phyloP scores from a whole-genome alignment of 2,113 vertebrate species.

The Mionectes macconnelli region DNA sequence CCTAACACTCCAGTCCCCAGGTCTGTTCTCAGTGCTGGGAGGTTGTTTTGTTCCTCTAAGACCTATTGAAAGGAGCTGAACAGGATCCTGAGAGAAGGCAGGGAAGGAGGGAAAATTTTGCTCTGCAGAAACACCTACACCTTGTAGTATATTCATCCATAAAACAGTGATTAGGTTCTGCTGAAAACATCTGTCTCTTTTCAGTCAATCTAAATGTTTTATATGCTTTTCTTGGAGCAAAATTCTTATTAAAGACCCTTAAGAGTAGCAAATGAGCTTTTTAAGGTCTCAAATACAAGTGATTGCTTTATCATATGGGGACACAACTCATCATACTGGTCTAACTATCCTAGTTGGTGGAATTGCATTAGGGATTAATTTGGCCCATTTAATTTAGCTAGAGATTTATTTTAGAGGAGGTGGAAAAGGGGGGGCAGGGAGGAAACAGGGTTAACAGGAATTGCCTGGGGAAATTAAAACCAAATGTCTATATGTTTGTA shows the following conservation, averaged over 20 bases:
- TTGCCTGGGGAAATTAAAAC: slow-evolving; percentile 41
- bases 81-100: not conserved
- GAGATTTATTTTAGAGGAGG: slow-evolving; percentile 31
- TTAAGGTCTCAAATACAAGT: not conserved
- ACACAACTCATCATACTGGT: not conserved
- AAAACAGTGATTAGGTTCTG: not conserved
- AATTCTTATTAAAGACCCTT: not conserved
- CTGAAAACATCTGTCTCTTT: not conserved
- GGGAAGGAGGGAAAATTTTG: not conserved
- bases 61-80: not conserved
- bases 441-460: slow-evolving; percentile 40
- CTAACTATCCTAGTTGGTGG: not conserved
- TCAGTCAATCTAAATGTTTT: not conserved
- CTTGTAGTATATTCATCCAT: not conserved
- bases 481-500: slow-evolving; percentile 9
- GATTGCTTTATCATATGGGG: not conserved
- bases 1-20: not conserved
- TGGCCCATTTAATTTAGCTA: slow-evolving; percentile 61
- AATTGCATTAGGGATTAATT: slow-evolving; percentile 64
- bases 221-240: not conserved
- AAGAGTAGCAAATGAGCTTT: not conserved
- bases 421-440: slow-evolving; percentile 9
- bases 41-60: not conserved
- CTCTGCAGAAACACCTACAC: not conserved
- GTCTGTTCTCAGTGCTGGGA: not conserved